phyloP scores from a whole-genome alignment of 1,140 invertebrate genomes.

The Drosophila seguyi region DNA sequence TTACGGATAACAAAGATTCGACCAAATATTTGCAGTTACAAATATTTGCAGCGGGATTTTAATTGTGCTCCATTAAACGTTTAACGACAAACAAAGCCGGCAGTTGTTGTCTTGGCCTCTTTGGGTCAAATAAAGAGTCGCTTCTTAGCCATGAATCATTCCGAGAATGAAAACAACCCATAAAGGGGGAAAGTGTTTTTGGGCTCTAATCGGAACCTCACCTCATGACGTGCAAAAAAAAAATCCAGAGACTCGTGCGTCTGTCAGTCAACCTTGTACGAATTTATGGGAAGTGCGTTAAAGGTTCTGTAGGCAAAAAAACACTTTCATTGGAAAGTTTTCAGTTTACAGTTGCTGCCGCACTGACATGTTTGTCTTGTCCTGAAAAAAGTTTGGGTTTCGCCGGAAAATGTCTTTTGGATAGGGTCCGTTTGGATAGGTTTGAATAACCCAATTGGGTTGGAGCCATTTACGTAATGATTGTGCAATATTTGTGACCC shows the following conservation, averaged over 20 bases:
- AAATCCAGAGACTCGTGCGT: conserved; percentile 33
- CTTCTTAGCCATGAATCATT: conserved; percentile 43
- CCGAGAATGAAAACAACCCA: conserved; percentile 18
- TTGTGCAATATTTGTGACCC: conserved; percentile 9
- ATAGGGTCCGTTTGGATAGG: conserved; percentile 10
- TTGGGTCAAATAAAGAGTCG: conserved; percentile 59
- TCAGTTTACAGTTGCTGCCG: conserved; percentile 33
- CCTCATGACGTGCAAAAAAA: conserved; percentile 66
- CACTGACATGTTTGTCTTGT: conserved; percentile 49
- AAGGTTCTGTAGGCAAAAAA: conserved; percentile 27
- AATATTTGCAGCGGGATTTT: conserved; percentile 69
- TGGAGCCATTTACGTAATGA: conserved; percentile 14
- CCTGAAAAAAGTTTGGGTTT: conserved; percentile 35
- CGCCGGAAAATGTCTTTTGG: conserved; percentile 36
- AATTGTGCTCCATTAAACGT: conserved; percentile 66
- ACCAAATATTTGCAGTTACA: conserved; percentile 73
- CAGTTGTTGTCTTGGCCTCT: conserved; percentile 49
- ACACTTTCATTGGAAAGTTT: conserved; percentile 73
- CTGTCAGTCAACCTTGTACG: conserved; percentile 70
- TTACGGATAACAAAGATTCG: conserved; percentile 30
- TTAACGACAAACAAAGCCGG: conserved; percentile 34
- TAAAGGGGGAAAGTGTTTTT: conserved; percentile 56
- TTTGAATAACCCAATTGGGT: conserved; percentile 31
- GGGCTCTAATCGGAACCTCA: conserved; percentile 46
- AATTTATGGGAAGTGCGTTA: conserved; percentile 63